phyloP scores from a whole-genome alignment of 2,888 invertebrate genomes.

The Meteorus colon region DNA sequence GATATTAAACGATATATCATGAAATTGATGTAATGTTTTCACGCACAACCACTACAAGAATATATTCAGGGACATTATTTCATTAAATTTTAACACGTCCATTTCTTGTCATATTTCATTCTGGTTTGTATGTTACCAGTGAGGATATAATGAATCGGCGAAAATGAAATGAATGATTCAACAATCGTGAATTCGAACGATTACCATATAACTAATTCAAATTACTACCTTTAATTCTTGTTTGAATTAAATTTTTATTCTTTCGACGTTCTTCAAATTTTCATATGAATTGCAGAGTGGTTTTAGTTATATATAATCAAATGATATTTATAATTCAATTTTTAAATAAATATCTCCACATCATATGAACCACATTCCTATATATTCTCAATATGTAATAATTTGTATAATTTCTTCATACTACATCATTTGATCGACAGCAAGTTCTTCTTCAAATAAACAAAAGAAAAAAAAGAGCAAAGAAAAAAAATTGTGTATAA shows the following conservation, averaged over 20 bases:
- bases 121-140: slow-evolving; percentile 12
- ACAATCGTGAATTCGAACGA: not conserved
- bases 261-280: not conserved
- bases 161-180: slow-evolving; percentile 10
- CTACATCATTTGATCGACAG: slow-evolving; percentile 1
- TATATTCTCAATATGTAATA: not conserved
- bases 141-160: not conserved
- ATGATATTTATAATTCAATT: not conserved
- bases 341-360: not conserved
- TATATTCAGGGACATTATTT: slow-evolving; percentile 20
- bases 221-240: not conserved
- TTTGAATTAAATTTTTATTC: not conserved
- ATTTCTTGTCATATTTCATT: not conserved
- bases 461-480: not conserved
- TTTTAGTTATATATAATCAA: not conserved
- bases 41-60: slow-evolving; percentile 30
- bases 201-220: not conserved
- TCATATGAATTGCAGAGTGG: not conserved
- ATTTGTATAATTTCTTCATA: slow-evolving; percentile 1
- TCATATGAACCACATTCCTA: not conserved
- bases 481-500: not conserved
- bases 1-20: slow-evolving; percentile 25
- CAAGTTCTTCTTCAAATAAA: slow-evolving; percentile 3
- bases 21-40: slow-evolving; percentile 30
- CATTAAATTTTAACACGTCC: not conserved